Conservation (phyloP, 1,140 invertebrate genomes). For the Scylla paramamosain region DNA sequence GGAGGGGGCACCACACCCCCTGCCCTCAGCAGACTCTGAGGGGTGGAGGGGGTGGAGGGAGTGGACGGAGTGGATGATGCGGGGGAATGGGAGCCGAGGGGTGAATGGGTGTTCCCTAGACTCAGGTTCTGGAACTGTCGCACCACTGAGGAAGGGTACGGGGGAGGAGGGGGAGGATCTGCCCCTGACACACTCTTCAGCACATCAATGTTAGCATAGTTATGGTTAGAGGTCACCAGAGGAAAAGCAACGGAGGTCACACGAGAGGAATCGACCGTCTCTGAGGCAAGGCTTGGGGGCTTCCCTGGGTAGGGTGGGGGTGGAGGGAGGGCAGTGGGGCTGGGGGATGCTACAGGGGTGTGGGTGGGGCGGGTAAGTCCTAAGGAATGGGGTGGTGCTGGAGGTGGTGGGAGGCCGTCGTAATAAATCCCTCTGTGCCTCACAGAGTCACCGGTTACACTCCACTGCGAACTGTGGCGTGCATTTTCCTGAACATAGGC, state of each 20-base stretch:
- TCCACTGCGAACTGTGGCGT: conserved; percentile 75
- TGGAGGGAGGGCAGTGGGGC: conserved; percentile 74
- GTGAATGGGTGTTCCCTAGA: conserved; percentile 38
- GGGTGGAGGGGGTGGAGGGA: conserved; percentile 67
- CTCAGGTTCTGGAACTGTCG: conserved; percentile 66
- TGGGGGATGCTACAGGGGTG: conserved; percentile 71
- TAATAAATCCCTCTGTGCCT: conserved; percentile 69
- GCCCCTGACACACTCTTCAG: conserved; percentile 76
- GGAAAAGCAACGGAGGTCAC: conserved; percentile 59
- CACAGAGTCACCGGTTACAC: conserved; percentile 70
- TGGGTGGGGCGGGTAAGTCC: conserved; percentile 60
- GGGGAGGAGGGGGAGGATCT: conserved; percentile 75
- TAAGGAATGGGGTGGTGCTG: conserved; percentile 63
- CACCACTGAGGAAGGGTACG: conserved; percentile 76
- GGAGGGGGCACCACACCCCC: conserved; percentile 64
- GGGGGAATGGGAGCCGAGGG: conserved; percentile 59
- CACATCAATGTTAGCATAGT: conserved; percentile 77
- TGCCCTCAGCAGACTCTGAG: conserved; percentile 63
- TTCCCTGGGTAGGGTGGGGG: conserved; percentile 78
- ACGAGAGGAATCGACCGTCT: conserved; percentile 68
- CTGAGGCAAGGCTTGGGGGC: conserved; percentile 60
- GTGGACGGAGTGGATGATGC: conserved; percentile 61
- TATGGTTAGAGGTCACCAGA: conserved; percentile 73
- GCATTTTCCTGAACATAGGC: conserved; percentile 81
- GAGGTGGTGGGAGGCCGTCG: conserved; percentile 66